phyloP scores from a whole-genome alignment of 2,888 invertebrate species.

The Plebejus argus region DNA sequence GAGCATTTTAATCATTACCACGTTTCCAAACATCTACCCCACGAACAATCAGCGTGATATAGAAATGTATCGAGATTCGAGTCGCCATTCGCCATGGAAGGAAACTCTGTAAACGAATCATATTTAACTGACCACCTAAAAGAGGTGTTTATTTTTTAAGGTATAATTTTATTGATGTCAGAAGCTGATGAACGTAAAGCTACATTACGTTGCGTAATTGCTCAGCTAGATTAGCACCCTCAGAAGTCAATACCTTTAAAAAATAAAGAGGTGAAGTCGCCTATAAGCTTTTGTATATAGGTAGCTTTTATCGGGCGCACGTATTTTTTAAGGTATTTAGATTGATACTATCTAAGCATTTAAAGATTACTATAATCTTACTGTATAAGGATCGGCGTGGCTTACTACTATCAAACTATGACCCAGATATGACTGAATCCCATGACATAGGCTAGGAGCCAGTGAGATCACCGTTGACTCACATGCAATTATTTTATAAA shows the following conservation, averaged over 20 bases:
- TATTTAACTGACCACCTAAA: too few relatives aligned
- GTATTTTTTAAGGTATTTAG: too few relatives aligned
- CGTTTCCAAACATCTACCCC: not conserved
- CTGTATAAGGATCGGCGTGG: not conserved
- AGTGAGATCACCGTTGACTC: not conserved
- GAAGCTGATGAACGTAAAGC: too few relatives aligned
- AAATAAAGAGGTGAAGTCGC: too few relatives aligned
- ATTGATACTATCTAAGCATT: too few relatives aligned
- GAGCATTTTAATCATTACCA: not conserved
- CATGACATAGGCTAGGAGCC: slow-evolving; percentile 20
- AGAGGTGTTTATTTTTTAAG: too few relatives aligned
- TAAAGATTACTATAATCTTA: not conserved
- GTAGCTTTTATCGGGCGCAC: too few relatives aligned
- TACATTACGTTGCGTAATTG: not conserved
- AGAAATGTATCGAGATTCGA: not conserved
- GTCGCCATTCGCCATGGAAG: not conserved
- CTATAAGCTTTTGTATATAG: too few relatives aligned
- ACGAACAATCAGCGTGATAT: not conserved
- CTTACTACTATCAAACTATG: not conserved
- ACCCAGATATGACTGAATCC: slow-evolving; percentile 10
- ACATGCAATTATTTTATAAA: slow-evolving; percentile 28
- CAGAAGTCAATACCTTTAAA: too few relatives aligned
- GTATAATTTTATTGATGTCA: not conserved
- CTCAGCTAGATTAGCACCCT: too few relatives aligned
- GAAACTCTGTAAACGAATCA: not conserved